Conservation (phyloP, 2,797 vertebrate genomes). For the Pseudochaenichthys georgianus region DNA sequence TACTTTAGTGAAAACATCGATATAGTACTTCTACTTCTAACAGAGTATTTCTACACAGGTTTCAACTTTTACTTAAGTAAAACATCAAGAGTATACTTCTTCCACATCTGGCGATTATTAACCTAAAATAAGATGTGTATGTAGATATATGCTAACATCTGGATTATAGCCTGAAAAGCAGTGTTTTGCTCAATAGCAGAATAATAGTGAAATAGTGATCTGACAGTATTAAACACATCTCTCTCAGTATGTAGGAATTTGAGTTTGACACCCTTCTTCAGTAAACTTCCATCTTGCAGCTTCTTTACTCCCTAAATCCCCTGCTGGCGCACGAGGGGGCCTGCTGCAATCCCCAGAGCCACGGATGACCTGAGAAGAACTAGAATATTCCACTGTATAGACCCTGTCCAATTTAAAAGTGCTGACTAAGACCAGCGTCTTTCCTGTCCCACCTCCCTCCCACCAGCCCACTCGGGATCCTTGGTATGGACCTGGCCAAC, state of each 20-base stretch:
- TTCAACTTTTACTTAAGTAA: too few species aligned
- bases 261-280: conserved; percentile 42
- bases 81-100: too few species aligned
- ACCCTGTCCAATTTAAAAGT: conserved; percentile 52
- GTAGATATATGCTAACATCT: not conserved
- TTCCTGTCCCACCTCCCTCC: conserved; percentile 57
- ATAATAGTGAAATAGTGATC: not conserved
- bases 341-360: conserved; percentile 46
- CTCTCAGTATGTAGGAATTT: conserved; percentile 33
- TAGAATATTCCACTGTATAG: conserved; percentile 62
- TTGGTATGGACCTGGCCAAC: conserved; percentile 62
- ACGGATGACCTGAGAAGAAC: conserved; percentile 53
- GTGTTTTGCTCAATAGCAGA: too few species aligned
- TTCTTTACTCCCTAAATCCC: conserved; percentile 38
- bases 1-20: too few species aligned
- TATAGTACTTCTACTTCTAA: too few species aligned
- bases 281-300: conserved; percentile 52
- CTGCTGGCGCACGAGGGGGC: conserved; percentile 27
- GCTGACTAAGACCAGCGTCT: conserved; percentile 74
- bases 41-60: too few species aligned
- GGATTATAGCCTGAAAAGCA: conserved; percentile 4
- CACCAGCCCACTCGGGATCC: conserved; percentile 59
- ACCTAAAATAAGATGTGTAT: conserved; percentile 4
- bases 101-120: not conserved
- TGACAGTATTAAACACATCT: conserved; percentile 7